These are phyloP conservation scores for Heterohyrax brucei DNA, from an alignment of 2,797 vertebrate species.

Conservation along the genomic window DNA sequence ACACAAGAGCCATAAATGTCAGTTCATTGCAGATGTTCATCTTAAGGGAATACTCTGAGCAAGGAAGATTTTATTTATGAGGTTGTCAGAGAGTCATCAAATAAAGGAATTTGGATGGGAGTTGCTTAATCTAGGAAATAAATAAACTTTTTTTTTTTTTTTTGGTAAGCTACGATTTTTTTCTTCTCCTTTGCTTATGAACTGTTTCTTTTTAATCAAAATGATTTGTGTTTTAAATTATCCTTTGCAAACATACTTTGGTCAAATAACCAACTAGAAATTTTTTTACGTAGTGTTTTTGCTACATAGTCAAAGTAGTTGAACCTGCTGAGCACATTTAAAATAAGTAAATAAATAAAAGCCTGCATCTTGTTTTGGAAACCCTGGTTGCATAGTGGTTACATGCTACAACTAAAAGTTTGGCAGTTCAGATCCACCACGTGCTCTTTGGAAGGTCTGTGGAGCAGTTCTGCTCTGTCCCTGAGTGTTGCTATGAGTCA, in stretches of 20 bases:
- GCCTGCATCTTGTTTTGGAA: not conserved
- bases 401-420: too few relatives aligned
- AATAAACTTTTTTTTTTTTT: not conserved
- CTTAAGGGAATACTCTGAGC: not conserved
- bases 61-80: not conserved
- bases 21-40: slow-evolving; percentile 17
- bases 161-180: not conserved
- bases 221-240: not conserved
- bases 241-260: slow-evolving; percentile 53
- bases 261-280: not conserved
- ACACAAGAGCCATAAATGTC: not conserved
- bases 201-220: not conserved
- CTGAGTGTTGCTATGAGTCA: too few relatives aligned
- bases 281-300: slow-evolving; percentile 5
- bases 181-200: slow-evolving; percentile 13
- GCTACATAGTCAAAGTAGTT: not conserved
- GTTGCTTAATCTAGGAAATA: slow-evolving; percentile 8
- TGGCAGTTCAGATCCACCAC: too few relatives aligned
- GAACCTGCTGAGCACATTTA: not conserved
- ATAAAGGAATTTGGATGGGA: not conserved
- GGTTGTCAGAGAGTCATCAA: not conserved
- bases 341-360: not conserved
- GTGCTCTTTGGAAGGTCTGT: too few relatives aligned
- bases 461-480: too few relatives aligned
- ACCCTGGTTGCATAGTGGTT: too few relatives aligned